A percentile compares a stretch with the other conserved stretches of the same genome.
Evolutionary conservation across 2,888 invertebrate genomes (phyloP).

Genomic region (Drosophila melanosoma): DNA sequence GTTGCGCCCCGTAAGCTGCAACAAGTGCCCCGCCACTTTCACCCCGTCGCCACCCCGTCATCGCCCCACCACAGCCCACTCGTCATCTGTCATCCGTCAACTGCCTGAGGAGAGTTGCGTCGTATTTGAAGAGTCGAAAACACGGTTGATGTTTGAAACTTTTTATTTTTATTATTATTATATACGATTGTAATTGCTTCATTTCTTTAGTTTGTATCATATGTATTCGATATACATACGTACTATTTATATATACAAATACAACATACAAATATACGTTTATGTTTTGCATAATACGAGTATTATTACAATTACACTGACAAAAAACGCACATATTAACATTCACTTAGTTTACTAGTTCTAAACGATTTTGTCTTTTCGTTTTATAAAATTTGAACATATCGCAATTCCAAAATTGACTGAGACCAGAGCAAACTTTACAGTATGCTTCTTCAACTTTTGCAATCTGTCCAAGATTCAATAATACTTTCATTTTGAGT

Average conservation of each 20-base stretch:
- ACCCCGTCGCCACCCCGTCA: not conserved
- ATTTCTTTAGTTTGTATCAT: constrained; percentile 71
- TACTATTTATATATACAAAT: constrained; percentile 69
- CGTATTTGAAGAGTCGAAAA: constrained; percentile 30
- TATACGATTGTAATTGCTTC: constrained; percentile 82
- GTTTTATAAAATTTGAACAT: constrained; percentile 18
- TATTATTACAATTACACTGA: constrained; percentile 55
- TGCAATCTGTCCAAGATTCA: constrained; percentile 12
- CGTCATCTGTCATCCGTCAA: constrained; percentile 41
- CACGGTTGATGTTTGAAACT: constrained; percentile 66
- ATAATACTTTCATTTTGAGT: constrained; percentile 1
- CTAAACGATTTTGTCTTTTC: constrained; percentile 9
- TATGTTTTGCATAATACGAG: constrained; percentile 36
- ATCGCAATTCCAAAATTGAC: constrained; percentile 69
- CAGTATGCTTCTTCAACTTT: constrained; percentile 7
- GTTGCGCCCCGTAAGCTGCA: constrained; percentile 13
- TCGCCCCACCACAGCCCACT: constrained; percentile 15
- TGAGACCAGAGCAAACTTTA: constrained; percentile 10
- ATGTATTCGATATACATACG: constrained; percentile 62
- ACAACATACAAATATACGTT: constrained; percentile 56
- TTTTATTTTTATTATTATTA: constrained; percentile 72
- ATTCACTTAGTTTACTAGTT: constrained; percentile 53
- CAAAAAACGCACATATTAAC: constrained; percentile 65
- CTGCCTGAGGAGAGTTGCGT: constrained; percentile 42
- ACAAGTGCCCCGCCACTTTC: not conserved